Evolutionary conservation across 2,888 invertebrate species (phyloP), one percentile per base, ranked within the genome.

Genomic region (Phyllotreta cruciferae): DNA sequence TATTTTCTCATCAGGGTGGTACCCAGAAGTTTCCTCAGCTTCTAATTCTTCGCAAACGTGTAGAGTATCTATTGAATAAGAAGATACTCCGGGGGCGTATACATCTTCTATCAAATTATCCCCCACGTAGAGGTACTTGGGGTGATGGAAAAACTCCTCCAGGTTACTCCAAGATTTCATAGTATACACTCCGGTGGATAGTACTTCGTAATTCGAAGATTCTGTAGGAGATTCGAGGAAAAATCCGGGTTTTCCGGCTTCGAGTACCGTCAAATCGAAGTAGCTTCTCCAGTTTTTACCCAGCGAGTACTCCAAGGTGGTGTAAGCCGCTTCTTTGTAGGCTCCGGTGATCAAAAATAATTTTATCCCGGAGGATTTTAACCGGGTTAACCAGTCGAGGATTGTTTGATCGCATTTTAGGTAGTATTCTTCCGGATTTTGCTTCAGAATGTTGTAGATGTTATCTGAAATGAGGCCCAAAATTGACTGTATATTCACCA

Each of bases 61-160:
- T 9, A 91, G 83, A 0, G 89, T 86, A 75, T 91, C 90, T 76
- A 89, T 88, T 53, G 83, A 78, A n/a, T n/a, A n/a, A 1, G 82
- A 82, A 71, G 83, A 82, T 37, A 81, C 81, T 39, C 83, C 81
- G 0, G 91, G 90, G 6, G 90, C 85, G 75, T 87, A 90, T 54
- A 91, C 83, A 80, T 93, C 92, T 78, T 92, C 91, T 39, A 91
- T 82, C 9, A 92, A 77, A 79, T 91, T 91, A 79, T 93, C 92
- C 0, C 92, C 92, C 67, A 92, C 79, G 75, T 91, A 93, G 0
- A 92, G 74, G 65, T 87, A 86, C 71, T 84, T 83, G 0, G 87
- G 87, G 54, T 83, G 73, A 0, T 72, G 62, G 62, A 80, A 87
- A 86, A 66, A 85, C 75, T 52, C 80, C 80, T 10, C 86, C 85